A percentile compares a stretch with the other conserved stretches of the same genome.
These are phyloP conservation scores for Dolichopus griseipennis DNA, from an alignment of 2,888 invertebrate species.

Conservation along the genomic window DNA sequence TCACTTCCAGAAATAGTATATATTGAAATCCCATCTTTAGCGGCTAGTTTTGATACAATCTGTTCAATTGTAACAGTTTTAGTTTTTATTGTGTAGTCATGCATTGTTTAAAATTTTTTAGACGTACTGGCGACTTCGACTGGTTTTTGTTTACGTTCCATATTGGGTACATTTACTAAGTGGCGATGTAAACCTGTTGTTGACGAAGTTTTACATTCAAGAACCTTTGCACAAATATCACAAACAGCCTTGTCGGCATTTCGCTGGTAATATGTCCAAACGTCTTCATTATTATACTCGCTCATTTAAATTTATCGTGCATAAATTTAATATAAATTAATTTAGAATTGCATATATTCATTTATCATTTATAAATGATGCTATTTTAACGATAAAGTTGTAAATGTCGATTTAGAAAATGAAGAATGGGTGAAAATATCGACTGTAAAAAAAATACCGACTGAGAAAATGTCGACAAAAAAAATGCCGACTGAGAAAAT, in stretches of 20 bases:
- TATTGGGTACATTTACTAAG: background rate
- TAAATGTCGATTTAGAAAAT: too few relatives aligned
- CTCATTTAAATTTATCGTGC: background rate
- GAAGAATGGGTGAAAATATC: too few relatives aligned
- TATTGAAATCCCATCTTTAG: constrained; percentile 11
- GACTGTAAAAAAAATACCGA: too few relatives aligned
- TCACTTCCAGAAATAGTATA: constrained; percentile 9
- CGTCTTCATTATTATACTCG: constrained; percentile 9
- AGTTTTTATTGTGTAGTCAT: background rate
- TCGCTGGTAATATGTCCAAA: constrained; percentile 7
- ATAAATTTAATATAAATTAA: background rate
- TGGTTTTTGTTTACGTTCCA: constrained; percentile 7
- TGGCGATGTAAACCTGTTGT: constrained; percentile 14
- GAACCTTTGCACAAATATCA: background rate
- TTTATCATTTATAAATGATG: background rate
- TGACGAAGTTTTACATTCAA: constrained; percentile 10
- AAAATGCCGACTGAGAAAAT: too few relatives aligned
- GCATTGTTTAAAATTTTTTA: constrained; percentile 3
- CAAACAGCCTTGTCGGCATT: constrained; percentile 3
- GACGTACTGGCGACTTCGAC: background rate
- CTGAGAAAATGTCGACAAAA: too few relatives aligned
- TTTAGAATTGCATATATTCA: background rate
- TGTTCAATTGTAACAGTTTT: constrained; percentile 3
- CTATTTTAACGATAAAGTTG: background rate
- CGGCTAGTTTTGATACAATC: constrained; percentile 9